Evolutionary conservation across 2,888 invertebrate species (phyloP).

Genomic region (Bellardia pandia): DNA sequence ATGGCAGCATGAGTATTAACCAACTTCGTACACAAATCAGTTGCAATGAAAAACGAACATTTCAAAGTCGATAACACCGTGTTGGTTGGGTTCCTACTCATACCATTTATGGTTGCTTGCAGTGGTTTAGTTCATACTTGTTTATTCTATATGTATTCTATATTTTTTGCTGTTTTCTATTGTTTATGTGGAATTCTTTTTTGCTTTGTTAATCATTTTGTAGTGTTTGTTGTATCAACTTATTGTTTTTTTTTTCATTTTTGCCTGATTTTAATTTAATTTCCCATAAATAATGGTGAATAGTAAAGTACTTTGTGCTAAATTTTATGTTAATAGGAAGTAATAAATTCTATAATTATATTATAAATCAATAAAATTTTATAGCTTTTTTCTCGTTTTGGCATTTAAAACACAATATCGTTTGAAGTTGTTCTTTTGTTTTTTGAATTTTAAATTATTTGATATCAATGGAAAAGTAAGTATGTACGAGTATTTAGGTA

Average conservation of each 20-base stretch:
- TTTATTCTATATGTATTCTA: neutral
- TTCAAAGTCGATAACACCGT: constrained; percentile 44
- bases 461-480: neutral
- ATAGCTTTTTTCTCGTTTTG: constrained; percentile 24
- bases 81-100: neutral
- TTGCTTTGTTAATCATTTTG: neutral
- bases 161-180: neutral
- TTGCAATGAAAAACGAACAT: neutral
- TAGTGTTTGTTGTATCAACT: constrained; percentile 18
- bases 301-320: constrained; percentile 31
- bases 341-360: constrained; percentile 34
- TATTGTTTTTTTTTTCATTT: neutral
- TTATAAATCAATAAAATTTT: constrained; percentile 21
- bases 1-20: neutral
- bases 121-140: neutral
- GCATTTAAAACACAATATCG: constrained; percentile 3
- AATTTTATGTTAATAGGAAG: constrained; percentile 53
- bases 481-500: neutral
- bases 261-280: neutral
- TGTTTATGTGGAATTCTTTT: neutral
- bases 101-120: neutral
- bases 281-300: constrained; percentile 16
- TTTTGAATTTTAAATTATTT: neutral
- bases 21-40: constrained; percentile 1
- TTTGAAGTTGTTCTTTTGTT: constrained; percentile 35